Conservation (phyloP, 2,113 vertebrate species). For the Actenoides hombroni region DNA sequence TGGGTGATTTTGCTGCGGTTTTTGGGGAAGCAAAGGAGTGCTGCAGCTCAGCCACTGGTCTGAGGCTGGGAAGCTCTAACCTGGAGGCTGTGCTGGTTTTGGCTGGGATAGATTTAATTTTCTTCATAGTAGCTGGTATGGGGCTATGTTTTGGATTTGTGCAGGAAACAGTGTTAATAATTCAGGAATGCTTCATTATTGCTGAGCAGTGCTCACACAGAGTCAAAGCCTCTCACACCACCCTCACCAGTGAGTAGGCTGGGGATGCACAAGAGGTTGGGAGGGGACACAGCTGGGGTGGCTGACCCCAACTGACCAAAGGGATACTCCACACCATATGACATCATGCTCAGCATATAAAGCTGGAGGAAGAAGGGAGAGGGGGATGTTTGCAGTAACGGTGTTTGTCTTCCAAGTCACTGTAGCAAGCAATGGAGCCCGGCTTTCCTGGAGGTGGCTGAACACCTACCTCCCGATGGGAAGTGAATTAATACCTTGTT, state of each 20-base stretch:
- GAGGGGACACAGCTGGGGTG: background rate
- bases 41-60: rapidly evolving
- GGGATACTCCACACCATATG: background rate
- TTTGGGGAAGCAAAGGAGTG: background rate
- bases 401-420: background rate
- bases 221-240: background rate
- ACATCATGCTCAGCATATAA: background rate
- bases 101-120: background rate
- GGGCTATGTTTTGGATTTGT: background rate
- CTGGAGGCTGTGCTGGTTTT: background rate
- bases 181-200: background rate
- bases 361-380: background rate
- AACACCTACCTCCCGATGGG: background rate
- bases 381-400: background rate
- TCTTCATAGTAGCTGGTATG: background rate
- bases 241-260: background rate
- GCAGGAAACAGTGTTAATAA: background rate
- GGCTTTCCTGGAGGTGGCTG: background rate
- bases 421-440: background rate
- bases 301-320: background rate
- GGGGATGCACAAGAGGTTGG: background rate
- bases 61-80: background rate
- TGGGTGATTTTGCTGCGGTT: background rate
- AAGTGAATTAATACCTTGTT: background rate
- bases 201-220: background rate